Percentiles rank a stretch among this genome's conserved stretches.
These are phyloP conservation scores for Onthophagus taurus DNA, from an alignment of 1,140 invertebrate species.

Conservation along the genomic window DNA sequence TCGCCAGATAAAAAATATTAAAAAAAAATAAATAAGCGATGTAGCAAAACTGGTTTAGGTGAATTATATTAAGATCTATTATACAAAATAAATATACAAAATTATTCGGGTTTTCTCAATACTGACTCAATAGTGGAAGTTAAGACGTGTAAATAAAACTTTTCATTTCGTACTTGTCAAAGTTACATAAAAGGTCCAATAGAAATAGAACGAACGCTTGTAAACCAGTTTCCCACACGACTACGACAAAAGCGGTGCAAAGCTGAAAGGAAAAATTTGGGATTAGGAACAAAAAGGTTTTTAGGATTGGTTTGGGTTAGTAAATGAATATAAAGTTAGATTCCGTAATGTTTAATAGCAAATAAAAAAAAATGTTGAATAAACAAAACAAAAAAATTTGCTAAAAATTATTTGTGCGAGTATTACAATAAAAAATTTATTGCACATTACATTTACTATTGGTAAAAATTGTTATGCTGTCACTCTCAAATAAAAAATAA, in stretches of 20 bases:
- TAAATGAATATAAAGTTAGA: background rate
- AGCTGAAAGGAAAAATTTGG: constrained; percentile 18
- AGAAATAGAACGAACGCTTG: constrained; percentile 21
- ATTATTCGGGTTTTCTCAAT: background rate
- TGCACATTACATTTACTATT: background rate
- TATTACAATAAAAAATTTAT: constrained; percentile 5
- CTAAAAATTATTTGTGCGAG: constrained; percentile 1
- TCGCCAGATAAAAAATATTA: background rate
- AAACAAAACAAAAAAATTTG: constrained; percentile 4
- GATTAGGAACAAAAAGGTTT: constrained; percentile 1
- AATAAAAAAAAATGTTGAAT: background rate
- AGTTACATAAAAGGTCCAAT: constrained; percentile 21
- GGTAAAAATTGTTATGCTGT: background rate
- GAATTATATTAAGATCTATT: background rate
- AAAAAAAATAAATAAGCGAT: background rate
- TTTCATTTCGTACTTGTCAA: constrained; percentile 8
- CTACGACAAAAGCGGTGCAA: constrained; percentile 21
- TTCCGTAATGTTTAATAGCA: background rate
- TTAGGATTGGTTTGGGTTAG: constrained; percentile 7
- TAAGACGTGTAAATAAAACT: constrained; percentile 1
- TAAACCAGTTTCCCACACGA: constrained; percentile 22
- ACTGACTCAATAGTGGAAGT: background rate
- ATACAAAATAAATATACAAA: background rate
- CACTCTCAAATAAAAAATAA: constrained; percentile 1
- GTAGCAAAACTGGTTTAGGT: background rate